These are phyloP conservation scores for Eupithecia subumbrata DNA, from an alignment of 2,888 invertebrate species.

Conservation along the genomic window DNA sequence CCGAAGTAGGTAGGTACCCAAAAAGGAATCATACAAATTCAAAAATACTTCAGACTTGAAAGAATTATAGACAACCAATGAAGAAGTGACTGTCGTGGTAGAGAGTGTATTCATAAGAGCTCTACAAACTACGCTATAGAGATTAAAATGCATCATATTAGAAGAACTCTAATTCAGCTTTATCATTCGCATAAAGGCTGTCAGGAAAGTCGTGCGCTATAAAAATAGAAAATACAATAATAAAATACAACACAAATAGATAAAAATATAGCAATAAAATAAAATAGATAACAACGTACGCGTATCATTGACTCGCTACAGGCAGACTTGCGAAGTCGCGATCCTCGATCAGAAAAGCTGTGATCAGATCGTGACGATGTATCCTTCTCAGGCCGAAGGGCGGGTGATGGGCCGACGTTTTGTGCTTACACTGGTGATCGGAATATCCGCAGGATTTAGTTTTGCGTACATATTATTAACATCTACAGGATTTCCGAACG, in stretches of 20 bases:
- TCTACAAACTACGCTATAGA: background rate
- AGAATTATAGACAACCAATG: background rate
- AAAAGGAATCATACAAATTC: background rate
- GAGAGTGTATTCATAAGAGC: background rate
- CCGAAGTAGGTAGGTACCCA: background rate
- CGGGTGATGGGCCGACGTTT: slow-evolving; percentile 87
- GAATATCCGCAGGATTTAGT: slow-evolving; percentile 90
- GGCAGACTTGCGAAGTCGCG: slow-evolving; percentile 19
- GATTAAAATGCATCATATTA: background rate
- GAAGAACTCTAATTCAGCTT: background rate
- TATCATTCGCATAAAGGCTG: background rate
- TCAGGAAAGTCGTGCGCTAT: background rate
- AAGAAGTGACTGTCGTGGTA: background rate
- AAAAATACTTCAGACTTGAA: background rate
- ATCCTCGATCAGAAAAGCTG: slow-evolving; percentile 35
- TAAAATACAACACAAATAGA: background rate
- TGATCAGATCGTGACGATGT: background rate
- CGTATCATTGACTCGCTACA: slow-evolving; percentile 29
- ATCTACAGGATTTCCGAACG: slow-evolving; percentile 80
- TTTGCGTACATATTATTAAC: slow-evolving; percentile 89
- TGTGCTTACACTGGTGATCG: slow-evolving; percentile 88
- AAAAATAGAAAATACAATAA: background rate
- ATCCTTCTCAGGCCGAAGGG: slow-evolving; percentile 73
- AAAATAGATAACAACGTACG: background rate
- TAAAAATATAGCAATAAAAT: background rate